A percentile compares a stretch with the other conserved stretches of the same genome.
These are phyloP conservation scores for Lepidocyrtoides sp. DNA, from an alignment of 2,888 invertebrate species.

Conservation along the genomic window DNA sequence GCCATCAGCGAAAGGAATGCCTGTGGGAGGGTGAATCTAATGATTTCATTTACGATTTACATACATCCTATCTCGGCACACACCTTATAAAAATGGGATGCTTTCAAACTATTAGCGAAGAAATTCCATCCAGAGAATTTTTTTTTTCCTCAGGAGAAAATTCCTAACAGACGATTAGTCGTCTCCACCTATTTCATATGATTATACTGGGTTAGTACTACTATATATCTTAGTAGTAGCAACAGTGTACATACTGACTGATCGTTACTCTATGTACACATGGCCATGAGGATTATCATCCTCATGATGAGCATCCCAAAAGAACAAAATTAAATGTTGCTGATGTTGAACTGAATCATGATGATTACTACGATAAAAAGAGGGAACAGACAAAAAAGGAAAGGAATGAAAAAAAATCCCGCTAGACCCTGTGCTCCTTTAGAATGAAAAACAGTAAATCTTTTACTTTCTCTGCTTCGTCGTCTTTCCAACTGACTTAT, in stretches of 20 bases:
- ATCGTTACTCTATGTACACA: neutral
- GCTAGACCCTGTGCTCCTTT: neutral
- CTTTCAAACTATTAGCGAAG: no score
- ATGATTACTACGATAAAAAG: neutral
- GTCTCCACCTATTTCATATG: neutral
- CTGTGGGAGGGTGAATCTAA: slow-evolving; percentile 23
- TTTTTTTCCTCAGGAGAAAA: neutral
- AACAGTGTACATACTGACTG: neutral
- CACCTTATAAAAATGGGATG: slow-evolving; percentile 5
- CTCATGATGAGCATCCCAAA: neutral
- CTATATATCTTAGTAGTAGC: no score
- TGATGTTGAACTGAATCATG: neutral
- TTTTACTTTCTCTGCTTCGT: slow-evolving; percentile 18
- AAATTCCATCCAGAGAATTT: neutral
- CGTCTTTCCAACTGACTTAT: neutral
- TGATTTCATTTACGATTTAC: neutral
- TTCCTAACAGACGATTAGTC: slow-evolving; percentile 28
- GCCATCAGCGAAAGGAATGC: slow-evolving; percentile 24
- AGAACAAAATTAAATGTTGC: slow-evolving; percentile 40
- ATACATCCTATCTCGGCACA: slow-evolving; percentile 3
- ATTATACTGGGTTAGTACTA: no score
- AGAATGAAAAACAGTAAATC: slow-evolving; percentile 14
- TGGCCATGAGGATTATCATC: neutral
- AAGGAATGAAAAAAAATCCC: slow-evolving; percentile 7
- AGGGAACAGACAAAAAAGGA: neutral